phyloP scores from a whole-genome alignment of 2,797 vertebrate species.

The Enteromius unitaeniatus region DNA sequence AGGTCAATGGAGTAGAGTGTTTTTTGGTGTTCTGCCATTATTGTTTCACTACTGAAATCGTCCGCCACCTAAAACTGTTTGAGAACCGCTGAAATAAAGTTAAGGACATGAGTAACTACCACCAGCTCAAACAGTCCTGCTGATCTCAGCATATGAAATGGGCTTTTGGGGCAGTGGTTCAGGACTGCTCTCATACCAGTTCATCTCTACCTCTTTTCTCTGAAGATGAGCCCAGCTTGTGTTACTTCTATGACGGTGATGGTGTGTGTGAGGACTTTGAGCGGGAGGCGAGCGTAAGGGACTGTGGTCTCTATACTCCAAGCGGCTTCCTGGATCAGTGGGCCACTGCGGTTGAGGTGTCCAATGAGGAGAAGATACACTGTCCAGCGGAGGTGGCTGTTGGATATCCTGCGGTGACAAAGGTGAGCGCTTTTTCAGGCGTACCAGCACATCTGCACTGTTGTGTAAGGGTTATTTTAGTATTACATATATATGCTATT shows the following conservation, averaged over 20 bases:
- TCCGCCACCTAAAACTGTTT: background rate
- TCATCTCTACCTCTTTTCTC: constrained; percentile 7
- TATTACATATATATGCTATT: background rate
- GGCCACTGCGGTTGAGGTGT: constrained; percentile 84
- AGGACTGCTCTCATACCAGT: background rate
- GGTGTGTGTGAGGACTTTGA: constrained; percentile 89
- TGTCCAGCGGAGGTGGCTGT: constrained; percentile 85
- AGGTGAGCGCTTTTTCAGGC: constrained; percentile 73
- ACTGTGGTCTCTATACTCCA: constrained; percentile 87
- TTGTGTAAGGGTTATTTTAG: background rate
- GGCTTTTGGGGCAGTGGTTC: background rate
- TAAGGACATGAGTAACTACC: background rate
- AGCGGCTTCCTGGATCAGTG: constrained; percentile 87
- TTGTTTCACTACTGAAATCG: background rate
- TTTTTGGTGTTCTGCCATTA: background rate
- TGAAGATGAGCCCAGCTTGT: constrained; percentile 85
- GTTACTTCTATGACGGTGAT: constrained; percentile 87
- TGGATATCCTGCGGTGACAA: constrained; percentile 84
- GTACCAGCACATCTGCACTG: too few relatives aligned
- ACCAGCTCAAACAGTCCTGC: background rate
- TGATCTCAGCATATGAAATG: background rate
- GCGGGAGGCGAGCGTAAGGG: constrained; percentile 84
- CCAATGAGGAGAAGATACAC: constrained; percentile 80
- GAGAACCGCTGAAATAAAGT: background rate
- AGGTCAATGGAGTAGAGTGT: background rate